These are phyloP conservation scores for Sarcophaga caerulescens DNA, from an alignment of 2,888 invertebrate genomes.

Conservation along the genomic window DNA sequence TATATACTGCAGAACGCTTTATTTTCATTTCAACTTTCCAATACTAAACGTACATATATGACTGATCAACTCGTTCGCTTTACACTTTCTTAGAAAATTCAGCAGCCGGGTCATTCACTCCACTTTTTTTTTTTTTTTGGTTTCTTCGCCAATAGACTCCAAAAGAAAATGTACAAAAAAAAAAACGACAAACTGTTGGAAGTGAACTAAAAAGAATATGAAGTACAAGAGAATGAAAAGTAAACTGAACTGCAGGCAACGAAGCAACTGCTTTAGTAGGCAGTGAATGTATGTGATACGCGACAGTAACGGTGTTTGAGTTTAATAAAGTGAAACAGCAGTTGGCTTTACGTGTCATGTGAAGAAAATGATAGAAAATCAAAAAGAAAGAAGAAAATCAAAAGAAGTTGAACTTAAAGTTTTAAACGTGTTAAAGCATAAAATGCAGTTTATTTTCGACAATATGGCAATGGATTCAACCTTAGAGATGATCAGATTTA, in stretches of 20 bases:
- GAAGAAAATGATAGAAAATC: no score
- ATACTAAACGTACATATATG: background rate
- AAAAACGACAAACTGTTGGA: background rate
- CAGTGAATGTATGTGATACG: no score
- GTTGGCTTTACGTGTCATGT: no score
- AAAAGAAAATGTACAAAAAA: background rate
- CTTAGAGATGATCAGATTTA: no score
- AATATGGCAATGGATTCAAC: no score
- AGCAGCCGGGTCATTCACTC: background rate
- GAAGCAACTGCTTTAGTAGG: no score
- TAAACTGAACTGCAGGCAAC: background rate
- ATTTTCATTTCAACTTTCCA: background rate
- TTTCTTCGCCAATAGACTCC: background rate
- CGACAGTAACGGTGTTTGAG: no score
- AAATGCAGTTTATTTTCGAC: no score
- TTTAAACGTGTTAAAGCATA: no score
- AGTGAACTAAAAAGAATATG: background rate
- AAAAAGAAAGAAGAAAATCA: no score
- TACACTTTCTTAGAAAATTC: background rate
- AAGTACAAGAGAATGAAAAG: background rate
- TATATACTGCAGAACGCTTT: conserved; percentile 27
- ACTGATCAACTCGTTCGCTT: background rate
- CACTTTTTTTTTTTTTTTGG: background rate
- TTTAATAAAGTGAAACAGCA: no score
- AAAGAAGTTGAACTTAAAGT: no score